phyloP scores from a whole-genome alignment of 2,888 invertebrate genomes.

The Calliopum simillimum region DNA sequence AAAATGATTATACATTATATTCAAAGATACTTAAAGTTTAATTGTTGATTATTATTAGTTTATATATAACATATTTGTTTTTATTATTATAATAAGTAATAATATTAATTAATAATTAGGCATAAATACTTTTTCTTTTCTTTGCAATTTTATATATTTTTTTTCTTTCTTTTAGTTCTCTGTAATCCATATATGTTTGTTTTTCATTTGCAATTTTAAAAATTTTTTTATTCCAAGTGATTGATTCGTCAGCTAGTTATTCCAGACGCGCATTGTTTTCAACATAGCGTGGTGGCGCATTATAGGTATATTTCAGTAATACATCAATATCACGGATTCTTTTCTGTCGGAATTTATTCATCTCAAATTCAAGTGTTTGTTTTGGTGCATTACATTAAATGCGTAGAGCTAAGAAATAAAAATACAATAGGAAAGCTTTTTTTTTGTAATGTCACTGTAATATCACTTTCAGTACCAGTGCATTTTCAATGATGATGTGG shows the following conservation, averaged over 20 bases:
- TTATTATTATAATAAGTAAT: constrained; percentile 49
- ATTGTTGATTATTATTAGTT: constrained; percentile 40
- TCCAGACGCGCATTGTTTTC: not conserved
- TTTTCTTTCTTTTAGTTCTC: constrained; percentile 5
- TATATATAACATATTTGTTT: constrained; percentile 49
- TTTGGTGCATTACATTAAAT: too few species aligned
- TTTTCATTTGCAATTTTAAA: constrained; percentile 33
- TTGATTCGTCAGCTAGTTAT: too few species aligned
- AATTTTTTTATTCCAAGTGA: constrained; percentile 13
- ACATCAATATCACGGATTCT: too few species aligned
- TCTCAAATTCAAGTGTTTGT: too few species aligned
- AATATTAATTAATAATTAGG: constrained; percentile 52
- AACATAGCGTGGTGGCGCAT: not conserved
- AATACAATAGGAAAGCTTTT: too few species aligned
- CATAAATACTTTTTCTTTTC: constrained; percentile 49
- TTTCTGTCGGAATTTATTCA: too few species aligned
- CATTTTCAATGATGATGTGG: too few species aligned
- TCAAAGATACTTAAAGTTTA: constrained; percentile 37
- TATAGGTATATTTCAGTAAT: too few species aligned
- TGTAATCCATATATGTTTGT: constrained; percentile 20
- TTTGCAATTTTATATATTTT: constrained; percentile 42
- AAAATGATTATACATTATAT: constrained; percentile 34
- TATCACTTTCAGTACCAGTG: too few species aligned
- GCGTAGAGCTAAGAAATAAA: too few species aligned
- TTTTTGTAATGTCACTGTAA: too few species aligned